These are phyloP conservation scores for Microctonus brassicae DNA, from an alignment of 2,888 invertebrate species.

Conservation along the genomic window DNA sequence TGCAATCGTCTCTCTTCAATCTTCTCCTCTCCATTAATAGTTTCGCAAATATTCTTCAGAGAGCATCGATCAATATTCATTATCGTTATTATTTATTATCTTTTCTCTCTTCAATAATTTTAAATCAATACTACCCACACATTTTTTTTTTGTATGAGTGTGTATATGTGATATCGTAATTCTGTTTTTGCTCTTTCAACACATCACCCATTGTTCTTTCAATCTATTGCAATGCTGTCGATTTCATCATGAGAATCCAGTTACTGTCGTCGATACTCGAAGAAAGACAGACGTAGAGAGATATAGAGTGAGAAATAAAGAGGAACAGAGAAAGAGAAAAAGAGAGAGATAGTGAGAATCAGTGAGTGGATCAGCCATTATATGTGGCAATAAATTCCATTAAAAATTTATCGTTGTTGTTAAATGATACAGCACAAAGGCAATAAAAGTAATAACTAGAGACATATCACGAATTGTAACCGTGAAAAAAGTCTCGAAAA, in stretches of 20 bases:
- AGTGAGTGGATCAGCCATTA: conserved; percentile 3
- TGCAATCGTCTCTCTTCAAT: background rate
- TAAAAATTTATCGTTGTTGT: conserved; percentile 8
- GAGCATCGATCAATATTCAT: background rate
- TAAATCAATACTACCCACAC: background rate
- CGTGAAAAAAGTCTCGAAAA: conserved; percentile 58
- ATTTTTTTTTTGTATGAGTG: too few relatives aligned
- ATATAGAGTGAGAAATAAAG: background rate
- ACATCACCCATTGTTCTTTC: conserved; percentile 1
- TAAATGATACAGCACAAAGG: background rate
- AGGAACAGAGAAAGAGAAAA: background rate
- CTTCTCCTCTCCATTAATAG: background rate
- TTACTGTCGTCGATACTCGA: background rate
- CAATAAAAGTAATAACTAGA: conserved; percentile 15
- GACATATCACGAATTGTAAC: conserved; percentile 51
- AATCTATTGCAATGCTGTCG: background rate
- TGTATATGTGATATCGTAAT: background rate
- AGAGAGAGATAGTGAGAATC: background rate
- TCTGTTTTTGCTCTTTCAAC: background rate
- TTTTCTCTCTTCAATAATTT: background rate
- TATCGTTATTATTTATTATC: background rate
- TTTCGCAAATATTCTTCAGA: background rate
- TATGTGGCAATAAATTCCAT: background rate
- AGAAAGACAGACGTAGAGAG: background rate
- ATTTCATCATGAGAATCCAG: conserved; percentile 1